Evolutionary conservation across 2,113 vertebrate genomes (phyloP).

Genomic region (Himantopus leucocephalus): DNA sequence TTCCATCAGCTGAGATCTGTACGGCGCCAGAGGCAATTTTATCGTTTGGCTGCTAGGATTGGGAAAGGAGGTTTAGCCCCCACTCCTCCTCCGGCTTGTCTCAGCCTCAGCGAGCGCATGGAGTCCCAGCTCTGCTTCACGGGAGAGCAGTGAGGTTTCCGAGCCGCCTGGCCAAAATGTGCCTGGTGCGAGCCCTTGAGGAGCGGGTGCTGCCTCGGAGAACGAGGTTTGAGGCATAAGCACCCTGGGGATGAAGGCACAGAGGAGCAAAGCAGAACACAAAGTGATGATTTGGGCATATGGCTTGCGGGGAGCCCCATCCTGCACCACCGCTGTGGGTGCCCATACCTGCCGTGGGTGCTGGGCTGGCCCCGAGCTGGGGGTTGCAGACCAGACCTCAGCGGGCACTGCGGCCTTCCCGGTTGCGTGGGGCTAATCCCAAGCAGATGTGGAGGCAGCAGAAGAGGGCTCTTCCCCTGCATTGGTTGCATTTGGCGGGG

Average conservation of each 20-base stretch:
- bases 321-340: neutral
- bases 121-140: neutral
- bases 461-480: neutral
- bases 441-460: neutral
- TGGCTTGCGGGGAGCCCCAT: neutral
- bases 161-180: rapidly evolving
- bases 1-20: neutral
- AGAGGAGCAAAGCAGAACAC: neutral
- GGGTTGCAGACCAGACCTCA: neutral
- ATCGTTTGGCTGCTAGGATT: neutral
- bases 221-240: neutral
- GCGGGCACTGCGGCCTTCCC: neutral
- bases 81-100: neutral
- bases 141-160: neutral
- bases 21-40: neutral
- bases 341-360: neutral
- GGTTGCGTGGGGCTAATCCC: neutral
- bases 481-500: neutral
- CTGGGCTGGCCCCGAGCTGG: neutral
- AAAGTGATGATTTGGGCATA: neutral
- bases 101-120: rapidly evolving
- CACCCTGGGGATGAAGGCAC: neutral
- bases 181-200: neutral
- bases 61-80: neutral
- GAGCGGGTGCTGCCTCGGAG: neutral